Evolutionary conservation across 2,113 vertebrate genomes (phyloP).

Genomic region (Gymnarchus niloticus): DNA sequence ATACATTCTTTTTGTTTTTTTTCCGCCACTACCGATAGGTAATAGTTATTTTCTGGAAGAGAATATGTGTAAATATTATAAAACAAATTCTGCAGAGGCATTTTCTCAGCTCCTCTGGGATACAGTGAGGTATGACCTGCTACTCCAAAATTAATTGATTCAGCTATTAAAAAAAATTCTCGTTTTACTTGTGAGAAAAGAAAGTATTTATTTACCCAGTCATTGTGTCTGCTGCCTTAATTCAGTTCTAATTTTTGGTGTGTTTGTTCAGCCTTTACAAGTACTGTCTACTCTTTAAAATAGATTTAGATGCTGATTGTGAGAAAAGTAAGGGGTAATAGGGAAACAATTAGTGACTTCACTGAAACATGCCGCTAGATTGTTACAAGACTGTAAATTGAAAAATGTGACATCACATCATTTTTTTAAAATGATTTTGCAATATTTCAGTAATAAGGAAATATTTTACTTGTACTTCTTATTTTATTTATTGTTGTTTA

Average conservation of each 20-base stretch:
- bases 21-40: slow-evolving; percentile 18
- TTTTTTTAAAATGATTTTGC: neutral
- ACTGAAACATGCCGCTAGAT: slow-evolving; percentile 19
- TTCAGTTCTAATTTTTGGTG: neutral
- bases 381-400: neutral
- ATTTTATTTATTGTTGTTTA: neutral
- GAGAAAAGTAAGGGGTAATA: slow-evolving; percentile 33
- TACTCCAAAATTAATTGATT: slow-evolving; percentile 67
- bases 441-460: neutral
- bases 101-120: slow-evolving; percentile 62
- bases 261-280: slow-evolving; percentile 21
- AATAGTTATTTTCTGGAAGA: slow-evolving; percentile 40
- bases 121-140: slow-evolving; percentile 67
- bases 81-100: slow-evolving; percentile 63
- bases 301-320: slow-evolving; percentile 27
- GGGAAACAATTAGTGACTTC: slow-evolving; percentile 29
- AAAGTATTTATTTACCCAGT: neutral
- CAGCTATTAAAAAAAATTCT: slow-evolving; percentile 37
- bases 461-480: neutral
- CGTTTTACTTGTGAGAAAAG: neutral
- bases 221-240: neutral
- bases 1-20: neutral
- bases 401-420: neutral
- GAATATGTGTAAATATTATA: slow-evolving; percentile 60
- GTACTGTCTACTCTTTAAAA: slow-evolving; percentile 61